phyloP scores from a whole-genome alignment of 2,113 vertebrate genomes.

The Archocentrus centrarchus region DNA sequence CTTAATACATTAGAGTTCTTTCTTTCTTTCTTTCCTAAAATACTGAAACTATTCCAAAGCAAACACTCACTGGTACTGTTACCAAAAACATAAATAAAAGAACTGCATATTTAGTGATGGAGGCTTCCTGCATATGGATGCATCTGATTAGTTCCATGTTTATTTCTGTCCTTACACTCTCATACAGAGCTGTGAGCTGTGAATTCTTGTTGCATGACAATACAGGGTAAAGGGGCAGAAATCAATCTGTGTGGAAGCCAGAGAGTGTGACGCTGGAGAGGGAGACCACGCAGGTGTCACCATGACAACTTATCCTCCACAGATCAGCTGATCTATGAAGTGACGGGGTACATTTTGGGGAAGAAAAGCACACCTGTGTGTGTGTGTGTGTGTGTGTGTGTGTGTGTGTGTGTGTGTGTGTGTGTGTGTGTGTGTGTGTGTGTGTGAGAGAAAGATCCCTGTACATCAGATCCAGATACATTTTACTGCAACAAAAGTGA shows the following conservation, averaged over 20 bases:
- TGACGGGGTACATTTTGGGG: background rate
- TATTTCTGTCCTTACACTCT: background rate
- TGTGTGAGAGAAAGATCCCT: background rate
- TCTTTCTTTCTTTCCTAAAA: background rate
- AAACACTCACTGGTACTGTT: background rate
- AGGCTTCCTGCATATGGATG: background rate
- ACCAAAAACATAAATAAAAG: no score
- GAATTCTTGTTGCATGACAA: background rate
- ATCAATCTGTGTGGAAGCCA: background rate
- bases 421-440: background rate
- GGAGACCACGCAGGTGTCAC: background rate
- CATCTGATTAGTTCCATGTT: background rate
- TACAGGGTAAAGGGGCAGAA: background rate
- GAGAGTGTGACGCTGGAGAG: constrained; percentile 1
- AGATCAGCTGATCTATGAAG: constrained; percentile 1
- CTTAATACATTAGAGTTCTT: no score
- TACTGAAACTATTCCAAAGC: no score
- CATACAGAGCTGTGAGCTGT: background rate
- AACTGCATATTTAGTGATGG: background rate
- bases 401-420: no score
- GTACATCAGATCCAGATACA: background rate
- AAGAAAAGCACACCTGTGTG: background rate
- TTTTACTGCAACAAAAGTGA: background rate
- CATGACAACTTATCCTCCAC: constrained; percentile 21
- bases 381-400: no score